Evolutionary conservation across 2,113 vertebrate genomes (phyloP).

Genomic region (Theristicus caerulescens): DNA sequence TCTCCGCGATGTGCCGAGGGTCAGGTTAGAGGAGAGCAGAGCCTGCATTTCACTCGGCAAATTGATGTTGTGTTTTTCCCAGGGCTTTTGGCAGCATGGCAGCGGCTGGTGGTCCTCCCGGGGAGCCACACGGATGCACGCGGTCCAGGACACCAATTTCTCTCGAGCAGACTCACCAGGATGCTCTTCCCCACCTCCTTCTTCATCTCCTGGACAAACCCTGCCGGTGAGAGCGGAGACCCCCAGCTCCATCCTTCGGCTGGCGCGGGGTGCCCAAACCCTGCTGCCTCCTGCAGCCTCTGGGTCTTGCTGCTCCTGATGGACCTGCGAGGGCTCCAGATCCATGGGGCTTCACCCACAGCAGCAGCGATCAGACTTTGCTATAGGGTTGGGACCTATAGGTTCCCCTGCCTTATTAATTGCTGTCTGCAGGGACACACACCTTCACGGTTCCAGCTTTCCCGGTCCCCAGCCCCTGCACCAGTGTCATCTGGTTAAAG

Average conservation of each 20-base stretch:
- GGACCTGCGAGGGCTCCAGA: not conserved
- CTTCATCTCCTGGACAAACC: not conserved
- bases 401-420: not conserved
- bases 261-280: rapidly evolving
- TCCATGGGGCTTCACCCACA: not conserved
- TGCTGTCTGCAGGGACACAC: not conserved
- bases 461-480: not conserved
- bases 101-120: not conserved
- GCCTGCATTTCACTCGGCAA: not conserved
- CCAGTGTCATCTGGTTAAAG: constrained; percentile 10
- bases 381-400: not conserved
- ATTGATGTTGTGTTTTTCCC: not conserved
- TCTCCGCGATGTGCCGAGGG: rapidly evolving
- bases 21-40: not conserved
- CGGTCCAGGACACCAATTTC: rapidly evolving
- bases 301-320: not conserved
- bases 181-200: not conserved
- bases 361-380: not conserved
- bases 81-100: not conserved
- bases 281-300: not conserved
- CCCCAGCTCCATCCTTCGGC: not conserved
- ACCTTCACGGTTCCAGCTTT: not conserved
- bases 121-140: not conserved
- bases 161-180: not conserved
- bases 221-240: not conserved